Conservation (phyloP, 2,888 invertebrate species). For the Eristalinus sepulchralis region DNA sequence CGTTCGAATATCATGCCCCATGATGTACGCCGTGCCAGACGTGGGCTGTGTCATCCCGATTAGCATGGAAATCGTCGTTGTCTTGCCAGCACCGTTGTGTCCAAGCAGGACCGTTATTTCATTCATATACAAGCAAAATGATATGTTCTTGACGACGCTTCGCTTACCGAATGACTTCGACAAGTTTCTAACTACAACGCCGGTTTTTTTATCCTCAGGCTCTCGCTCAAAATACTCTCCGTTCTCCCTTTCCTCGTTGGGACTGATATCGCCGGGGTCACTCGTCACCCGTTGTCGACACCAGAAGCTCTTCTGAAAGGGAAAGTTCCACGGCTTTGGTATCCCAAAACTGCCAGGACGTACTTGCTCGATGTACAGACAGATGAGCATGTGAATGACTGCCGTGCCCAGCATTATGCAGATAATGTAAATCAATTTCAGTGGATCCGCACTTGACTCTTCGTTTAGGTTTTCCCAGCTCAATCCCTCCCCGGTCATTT, state of each 20-base stretch:
- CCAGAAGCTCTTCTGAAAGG: slow-evolving; percentile 85
- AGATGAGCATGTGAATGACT: slow-evolving; percentile 86
- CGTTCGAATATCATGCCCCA: slow-evolving; percentile 85
- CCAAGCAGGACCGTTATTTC: slow-evolving; percentile 85
- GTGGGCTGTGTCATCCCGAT: slow-evolving; percentile 88
- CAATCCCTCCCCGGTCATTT: slow-evolving; percentile 84
- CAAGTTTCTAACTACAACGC: slow-evolving; percentile 83
- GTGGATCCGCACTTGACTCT: slow-evolving; percentile 83
- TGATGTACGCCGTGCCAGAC: slow-evolving; percentile 86
- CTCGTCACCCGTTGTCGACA: slow-evolving; percentile 82
- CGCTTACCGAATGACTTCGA: slow-evolving; percentile 82
- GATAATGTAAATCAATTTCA: slow-evolving; percentile 82
- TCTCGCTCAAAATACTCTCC: slow-evolving; percentile 81
- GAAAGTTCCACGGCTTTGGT: slow-evolving; percentile 89
- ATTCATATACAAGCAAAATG: slow-evolving; percentile 89
- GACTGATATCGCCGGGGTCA: slow-evolving; percentile 81
- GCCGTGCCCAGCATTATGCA: slow-evolving; percentile 14
- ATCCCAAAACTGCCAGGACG: slow-evolving; percentile 91
- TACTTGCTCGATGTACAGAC: slow-evolving; percentile 91
- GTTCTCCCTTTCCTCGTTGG: slow-evolving; percentile 80
- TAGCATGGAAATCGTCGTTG: slow-evolving; percentile 94
- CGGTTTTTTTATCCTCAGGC: slow-evolving; percentile 79
- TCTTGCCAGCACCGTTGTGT: slow-evolving; percentile 86
- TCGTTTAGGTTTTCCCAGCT: slow-evolving; percentile 82
- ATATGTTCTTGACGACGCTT: slow-evolving; percentile 84